A percentile compares a stretch with the other conserved stretches of the same genome.
Conservation (phyloP, 2,113 vertebrate genomes). For the Agapornis roseicollis region DNA sequence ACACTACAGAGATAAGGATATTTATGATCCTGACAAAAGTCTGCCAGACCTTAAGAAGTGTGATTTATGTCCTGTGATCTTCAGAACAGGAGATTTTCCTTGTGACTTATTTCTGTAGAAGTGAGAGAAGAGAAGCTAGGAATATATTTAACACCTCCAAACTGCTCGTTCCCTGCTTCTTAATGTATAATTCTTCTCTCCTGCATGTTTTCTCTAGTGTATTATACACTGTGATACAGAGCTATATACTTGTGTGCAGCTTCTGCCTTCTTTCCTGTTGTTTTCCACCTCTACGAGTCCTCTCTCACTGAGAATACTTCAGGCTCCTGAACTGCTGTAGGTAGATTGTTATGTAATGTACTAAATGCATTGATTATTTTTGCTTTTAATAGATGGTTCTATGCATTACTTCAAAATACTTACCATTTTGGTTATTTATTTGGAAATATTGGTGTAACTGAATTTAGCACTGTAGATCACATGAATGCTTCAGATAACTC, state of each 20-base stretch:
- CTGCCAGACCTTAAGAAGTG: not conserved
- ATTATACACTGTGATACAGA: not conserved
- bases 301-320: not conserved
- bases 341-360: not conserved
- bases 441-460: not conserved
- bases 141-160: conserved; percentile 43
- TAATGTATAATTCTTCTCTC: not conserved
- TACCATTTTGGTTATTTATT: not conserved
- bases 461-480: not conserved
- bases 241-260: not conserved
- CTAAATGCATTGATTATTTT: not conserved
- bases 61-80: conserved; percentile 15
- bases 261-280: not conserved
- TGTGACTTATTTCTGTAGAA: conserved; percentile 33
- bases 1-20: not conserved
- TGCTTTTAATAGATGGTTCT: not conserved
- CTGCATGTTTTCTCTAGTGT: not conserved
- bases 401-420: not conserved
- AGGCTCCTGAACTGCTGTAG: not conserved
- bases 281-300: not conserved
- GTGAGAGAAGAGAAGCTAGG: conserved; percentile 24
- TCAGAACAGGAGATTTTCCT: conserved; percentile 6
- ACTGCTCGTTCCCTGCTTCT: conserved; percentile 21
- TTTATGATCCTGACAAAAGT: conserved; percentile 19
- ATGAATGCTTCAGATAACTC: not conserved